Evolutionary conservation across 2,113 vertebrate species (phyloP), one percentile per base, ranked within the genome.

Genomic region (Lasiurus borealis): DNA sequence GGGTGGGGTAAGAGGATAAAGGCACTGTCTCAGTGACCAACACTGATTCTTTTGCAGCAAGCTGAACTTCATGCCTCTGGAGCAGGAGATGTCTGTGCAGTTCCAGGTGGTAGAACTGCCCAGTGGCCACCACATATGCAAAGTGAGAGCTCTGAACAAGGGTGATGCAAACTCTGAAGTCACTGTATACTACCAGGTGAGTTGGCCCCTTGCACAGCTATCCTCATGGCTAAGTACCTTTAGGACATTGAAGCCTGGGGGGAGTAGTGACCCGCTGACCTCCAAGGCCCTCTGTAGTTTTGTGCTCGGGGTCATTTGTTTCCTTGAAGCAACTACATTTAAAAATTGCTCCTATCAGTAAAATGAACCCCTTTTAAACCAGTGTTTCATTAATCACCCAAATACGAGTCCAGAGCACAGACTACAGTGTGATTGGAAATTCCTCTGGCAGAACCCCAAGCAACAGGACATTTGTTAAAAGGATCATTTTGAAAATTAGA

Each of bases 161-260:
- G 99, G 98, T 0, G 99, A 99, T 54, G 98, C 99, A 96, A 99
- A 99, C 98, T 99, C 99, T 0, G 99, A 99, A 97, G 99, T 99
- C 98, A 99, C 99, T 0, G 99, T 99, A 13, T 99, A 99, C 95
- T 99, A 99, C 97, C 99, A 99, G 99, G 99, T 99, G 93, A 92
- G 68, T 95, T 19, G 52, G 34, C 18, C 44, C 69, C 69, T 9
- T 36, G 44, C 14, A 5, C 11, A 40, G 46, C 76, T 44, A 21
- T 83, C 16, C 40, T 88, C 72, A 46, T 50, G n/a, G 50, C 66
- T 29, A 27, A 40, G 44, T 62, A 46, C 29, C 48, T 83, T 54
- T 66, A 44, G 31, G 25, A 27, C 8, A 64, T 19, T 68, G 48
- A 76, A 64, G 52, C 34, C 44, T 50, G 40, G 16, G 44, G 40